Percentiles rank a stretch among this genome's conserved stretches.
Conservation (phyloP, 2,113 vertebrate species). For the Natator depressus region DNA sequence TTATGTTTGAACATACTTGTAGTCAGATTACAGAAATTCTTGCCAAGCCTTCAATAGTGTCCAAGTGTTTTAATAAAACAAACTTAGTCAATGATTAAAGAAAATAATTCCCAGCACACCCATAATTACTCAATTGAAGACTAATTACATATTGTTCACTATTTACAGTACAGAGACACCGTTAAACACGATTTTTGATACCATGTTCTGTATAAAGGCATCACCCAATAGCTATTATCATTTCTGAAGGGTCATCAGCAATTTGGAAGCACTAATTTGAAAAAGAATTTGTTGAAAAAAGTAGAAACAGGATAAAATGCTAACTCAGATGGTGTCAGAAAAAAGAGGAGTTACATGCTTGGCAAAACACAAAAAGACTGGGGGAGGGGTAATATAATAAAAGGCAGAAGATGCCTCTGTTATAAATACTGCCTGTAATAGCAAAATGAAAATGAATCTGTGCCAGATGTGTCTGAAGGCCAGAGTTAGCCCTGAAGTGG, state of each 20-base stretch:
- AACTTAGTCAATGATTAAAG: not conserved
- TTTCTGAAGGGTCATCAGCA: conserved; percentile 12
- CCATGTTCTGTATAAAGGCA: not conserved
- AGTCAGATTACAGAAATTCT: not conserved
- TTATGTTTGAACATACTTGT: not conserved
- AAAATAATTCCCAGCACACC: not conserved
- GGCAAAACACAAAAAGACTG: not conserved
- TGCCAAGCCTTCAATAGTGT: not conserved
- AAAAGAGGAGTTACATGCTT: not conserved
- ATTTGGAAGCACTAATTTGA: not conserved
- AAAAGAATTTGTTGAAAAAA: not conserved
- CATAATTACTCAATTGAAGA: not conserved
- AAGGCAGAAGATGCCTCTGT: not conserved
- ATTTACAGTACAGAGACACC: not conserved
- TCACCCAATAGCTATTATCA: not conserved
- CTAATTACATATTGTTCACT: not conserved
- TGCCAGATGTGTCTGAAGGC: not conserved
- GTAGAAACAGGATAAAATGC: not conserved
- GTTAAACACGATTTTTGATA: conserved; percentile 3
- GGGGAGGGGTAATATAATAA: not conserved
- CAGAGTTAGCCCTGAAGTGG: not conserved
- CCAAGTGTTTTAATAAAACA: not conserved
- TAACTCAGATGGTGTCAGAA: not conserved
- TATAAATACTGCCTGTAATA: not conserved
- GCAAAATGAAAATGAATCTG: not conserved